Base-by-base conservation (phyloP, 2,113 vertebrate genomes). In the Hypomesus transpacificus region DNA sequence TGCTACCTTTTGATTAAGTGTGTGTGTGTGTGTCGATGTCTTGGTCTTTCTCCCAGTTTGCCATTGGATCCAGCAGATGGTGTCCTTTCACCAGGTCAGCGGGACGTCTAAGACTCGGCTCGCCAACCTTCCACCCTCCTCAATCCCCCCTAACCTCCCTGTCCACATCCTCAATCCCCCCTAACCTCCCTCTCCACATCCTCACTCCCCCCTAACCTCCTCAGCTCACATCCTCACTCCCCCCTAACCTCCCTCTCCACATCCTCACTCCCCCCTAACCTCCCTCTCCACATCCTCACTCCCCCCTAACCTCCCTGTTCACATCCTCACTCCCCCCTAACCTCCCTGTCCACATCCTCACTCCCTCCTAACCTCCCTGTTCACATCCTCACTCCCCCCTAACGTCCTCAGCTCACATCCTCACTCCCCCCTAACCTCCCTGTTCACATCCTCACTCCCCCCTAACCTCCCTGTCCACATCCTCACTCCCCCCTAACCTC, bases 21-120 rank as follows among this genome's bases (percentile, higher is more conserved):
- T 66, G 54, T 17, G 67, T 22, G 71, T 79, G 73, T 53, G 71
- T 79, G 84, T 70, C n/a, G 57, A 28, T 68, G 24, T 71, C 63
- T 71, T 63, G 39, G 60, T 65, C 26, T 60, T 71, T 71, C 68
- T 67, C 79, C 85, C 89, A 80, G 90, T 94, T 91, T 86, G 91
- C 66, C 0, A 3, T 86, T 87, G 86, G 90, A 93, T 90, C 94
- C 94, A 87, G 93, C 95, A 97, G 96, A 94, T 94, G 95, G 95
- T 94, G 95, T 94, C 89, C 94, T 94, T 91, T 85, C 75, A 90
- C 86, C 84, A 88, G 90, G 94, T 93, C 94, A 92, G 92, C 68
- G 0, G 93, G 39, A 46, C 39, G 39, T 46, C 39, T 46, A 7
- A 46, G 39, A 7, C 39, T 46, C 8, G 9, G 39, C 39, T 46